Conservation (phyloP, 2,797 vertebrate species). For the Galagoides demidoff region DNA sequence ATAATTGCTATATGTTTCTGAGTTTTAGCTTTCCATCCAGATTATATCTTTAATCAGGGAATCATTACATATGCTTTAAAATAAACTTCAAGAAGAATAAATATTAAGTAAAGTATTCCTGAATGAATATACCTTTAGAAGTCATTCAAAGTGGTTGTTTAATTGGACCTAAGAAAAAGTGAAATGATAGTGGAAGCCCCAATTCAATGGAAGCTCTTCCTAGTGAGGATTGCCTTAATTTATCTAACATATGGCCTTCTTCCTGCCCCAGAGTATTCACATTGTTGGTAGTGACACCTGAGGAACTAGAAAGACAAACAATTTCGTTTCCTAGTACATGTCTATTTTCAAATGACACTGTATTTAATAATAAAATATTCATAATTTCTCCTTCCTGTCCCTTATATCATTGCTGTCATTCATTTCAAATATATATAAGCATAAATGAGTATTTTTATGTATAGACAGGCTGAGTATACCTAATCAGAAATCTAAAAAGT, state of each 20-base stretch:
- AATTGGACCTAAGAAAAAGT: background rate
- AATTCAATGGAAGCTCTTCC: background rate
- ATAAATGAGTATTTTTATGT: background rate
- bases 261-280: background rate
- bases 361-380: background rate
- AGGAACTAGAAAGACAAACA: background rate
- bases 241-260: background rate
- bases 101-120: background rate
- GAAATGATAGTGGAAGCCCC: background rate
- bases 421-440: background rate
- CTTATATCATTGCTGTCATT: background rate
- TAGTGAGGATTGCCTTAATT: background rate
- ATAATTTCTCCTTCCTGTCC: background rate
- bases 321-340: background rate
- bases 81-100: constrained; percentile 10
- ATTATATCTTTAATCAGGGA: background rate
- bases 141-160: constrained; percentile 7
- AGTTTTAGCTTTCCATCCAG: background rate
- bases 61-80: background rate
- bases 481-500: background rate
- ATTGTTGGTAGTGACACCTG: background rate
- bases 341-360: background rate
- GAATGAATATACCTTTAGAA: background rate
- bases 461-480: background rate
- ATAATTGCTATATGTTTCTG: background rate